Evolutionary conservation across 1,140 invertebrate genomes (phyloP).

Genomic region (Trypoxylus dichotomus): DNA sequence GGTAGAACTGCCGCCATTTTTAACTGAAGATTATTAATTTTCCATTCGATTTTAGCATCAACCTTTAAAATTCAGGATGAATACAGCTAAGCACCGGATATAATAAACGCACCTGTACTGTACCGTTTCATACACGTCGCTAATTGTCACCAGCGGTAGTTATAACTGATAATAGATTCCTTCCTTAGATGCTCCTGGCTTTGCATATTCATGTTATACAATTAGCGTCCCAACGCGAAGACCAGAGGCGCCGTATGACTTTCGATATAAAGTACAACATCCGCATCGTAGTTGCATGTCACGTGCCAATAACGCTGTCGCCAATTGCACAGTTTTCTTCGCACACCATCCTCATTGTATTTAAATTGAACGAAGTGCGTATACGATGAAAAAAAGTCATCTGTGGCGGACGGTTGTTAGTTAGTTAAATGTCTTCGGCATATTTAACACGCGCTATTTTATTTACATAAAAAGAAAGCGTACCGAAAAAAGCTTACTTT

Average conservation of each 20-base stretch:
- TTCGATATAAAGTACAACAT: background rate
- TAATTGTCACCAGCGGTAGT: constrained; percentile 5
- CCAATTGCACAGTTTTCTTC: constrained; percentile 10
- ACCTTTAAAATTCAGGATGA: background rate
- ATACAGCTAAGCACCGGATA: background rate
- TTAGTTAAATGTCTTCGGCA: constrained; percentile 1
- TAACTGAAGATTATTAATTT: background rate
- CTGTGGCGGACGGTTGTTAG: background rate
- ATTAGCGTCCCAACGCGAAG: background rate
- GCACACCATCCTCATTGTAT: constrained; percentile 2
- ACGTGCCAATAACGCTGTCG: constrained; percentile 7
- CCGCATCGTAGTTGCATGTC: background rate
- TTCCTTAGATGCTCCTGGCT: constrained; percentile 5
- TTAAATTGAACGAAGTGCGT: background rate
- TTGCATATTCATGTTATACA: constrained; percentile 14
- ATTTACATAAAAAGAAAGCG: no score
- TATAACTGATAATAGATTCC: constrained; percentile 12
- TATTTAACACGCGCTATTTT: constrained; percentile 3
- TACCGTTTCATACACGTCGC: constrained; percentile 1
- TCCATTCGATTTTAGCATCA: background rate
- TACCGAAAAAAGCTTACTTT: background rate
- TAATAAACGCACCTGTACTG: background rate
- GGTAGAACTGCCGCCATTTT: background rate
- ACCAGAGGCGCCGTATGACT: constrained; percentile 8
- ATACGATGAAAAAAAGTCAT: background rate